A percentile compares a stretch with the other conserved stretches of the same genome.
phyloP scores from a whole-genome alignment of 2,113 vertebrate genomes.

The Turnix velox region DNA sequence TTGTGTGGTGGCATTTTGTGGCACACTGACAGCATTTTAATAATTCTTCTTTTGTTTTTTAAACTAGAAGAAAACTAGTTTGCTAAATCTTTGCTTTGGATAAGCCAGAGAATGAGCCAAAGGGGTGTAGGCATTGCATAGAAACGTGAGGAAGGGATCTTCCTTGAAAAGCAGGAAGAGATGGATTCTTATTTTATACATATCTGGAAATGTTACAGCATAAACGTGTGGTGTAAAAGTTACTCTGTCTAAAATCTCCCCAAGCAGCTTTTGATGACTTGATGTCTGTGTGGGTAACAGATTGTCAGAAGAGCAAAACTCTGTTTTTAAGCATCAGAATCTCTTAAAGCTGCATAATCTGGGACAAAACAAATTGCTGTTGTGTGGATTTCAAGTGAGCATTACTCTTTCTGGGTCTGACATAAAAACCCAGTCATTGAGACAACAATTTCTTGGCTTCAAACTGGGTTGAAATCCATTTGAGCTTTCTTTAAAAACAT shows the following conservation, averaged over 20 bases:
- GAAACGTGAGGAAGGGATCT: background rate
- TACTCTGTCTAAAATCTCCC: background rate
- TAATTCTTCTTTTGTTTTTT: slow-evolving; percentile 1
- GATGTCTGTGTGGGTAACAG: background rate
- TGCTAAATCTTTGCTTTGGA: slow-evolving; percentile 85
- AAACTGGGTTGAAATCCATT: background rate
- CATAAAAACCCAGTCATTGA: background rate
- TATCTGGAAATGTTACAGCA: background rate
- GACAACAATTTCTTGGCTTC: background rate
- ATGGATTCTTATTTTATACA: background rate
- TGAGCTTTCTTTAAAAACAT: background rate
- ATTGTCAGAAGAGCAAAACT: background rate
- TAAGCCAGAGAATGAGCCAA: background rate
- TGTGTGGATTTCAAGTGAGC: background rate
- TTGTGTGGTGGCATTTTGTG: background rate
- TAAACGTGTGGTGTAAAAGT: background rate
- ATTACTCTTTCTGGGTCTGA: background rate
- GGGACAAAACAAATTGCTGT: background rate
- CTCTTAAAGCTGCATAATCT: background rate
- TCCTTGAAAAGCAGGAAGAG: background rate
- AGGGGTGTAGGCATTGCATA: background rate
- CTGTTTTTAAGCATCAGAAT: background rate
- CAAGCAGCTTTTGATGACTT: background rate
- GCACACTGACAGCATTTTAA: background rate
- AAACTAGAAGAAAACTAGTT: slow-evolving; percentile 47